phyloP scores from a whole-genome alignment of 2,797 vertebrate species.

The Prionace glauca region DNA sequence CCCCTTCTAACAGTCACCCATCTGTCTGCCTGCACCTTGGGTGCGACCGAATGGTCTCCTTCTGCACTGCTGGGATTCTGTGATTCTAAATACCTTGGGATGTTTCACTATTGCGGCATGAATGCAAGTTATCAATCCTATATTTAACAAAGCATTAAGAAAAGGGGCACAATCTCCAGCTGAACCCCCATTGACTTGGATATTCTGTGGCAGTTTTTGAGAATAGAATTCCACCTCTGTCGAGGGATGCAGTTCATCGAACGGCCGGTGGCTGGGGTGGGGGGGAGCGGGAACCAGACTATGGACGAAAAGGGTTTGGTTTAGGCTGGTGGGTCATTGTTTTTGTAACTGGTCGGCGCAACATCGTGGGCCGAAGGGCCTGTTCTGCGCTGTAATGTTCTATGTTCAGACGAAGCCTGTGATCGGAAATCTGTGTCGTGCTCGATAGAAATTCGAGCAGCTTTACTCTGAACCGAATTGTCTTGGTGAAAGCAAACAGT shows the following conservation, averaged over 20 bases:
- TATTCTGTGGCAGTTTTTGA: neutral
- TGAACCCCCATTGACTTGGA: neutral
- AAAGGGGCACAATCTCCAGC: neutral
- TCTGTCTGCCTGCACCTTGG: no score
- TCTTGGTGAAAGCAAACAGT: slow-evolving; percentile 60
- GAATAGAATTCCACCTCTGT: neutral
- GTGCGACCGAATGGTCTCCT: no score
- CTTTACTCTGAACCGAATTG: slow-evolving; percentile 41
- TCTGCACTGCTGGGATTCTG: no score
- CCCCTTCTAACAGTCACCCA: no score
- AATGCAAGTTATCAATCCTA: neutral
- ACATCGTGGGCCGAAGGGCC: no score
- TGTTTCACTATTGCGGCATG: neutral
- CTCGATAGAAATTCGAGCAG: neutral
- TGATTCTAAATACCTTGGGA: neutral
- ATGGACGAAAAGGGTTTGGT: no score
- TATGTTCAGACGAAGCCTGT: neutral
- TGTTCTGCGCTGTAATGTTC: no score
- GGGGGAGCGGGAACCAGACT: no score
- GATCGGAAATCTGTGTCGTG: neutral
- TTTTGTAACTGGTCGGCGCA: no score
- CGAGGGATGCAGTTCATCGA: neutral
- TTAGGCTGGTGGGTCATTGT: no score
- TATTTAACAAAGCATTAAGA: neutral
- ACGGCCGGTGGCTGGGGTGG: neutral